Conservation (phyloP, 2,888 invertebrate genomes). For the Mythimna pallens region DNA sequence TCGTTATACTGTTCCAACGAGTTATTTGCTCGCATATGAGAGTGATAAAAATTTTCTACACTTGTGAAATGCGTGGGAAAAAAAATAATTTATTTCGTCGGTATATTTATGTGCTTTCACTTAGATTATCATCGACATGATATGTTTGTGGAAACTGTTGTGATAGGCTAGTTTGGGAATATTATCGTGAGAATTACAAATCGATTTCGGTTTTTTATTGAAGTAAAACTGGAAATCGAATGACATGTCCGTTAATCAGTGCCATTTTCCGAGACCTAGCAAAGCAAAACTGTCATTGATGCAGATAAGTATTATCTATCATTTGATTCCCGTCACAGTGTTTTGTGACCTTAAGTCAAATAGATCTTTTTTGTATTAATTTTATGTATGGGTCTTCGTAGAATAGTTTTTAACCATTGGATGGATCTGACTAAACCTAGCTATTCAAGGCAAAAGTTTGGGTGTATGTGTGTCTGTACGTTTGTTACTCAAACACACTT, state of each 20-base stretch:
- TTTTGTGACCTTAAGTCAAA: neutral
- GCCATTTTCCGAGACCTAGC: neutral
- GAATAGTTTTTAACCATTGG: neutral
- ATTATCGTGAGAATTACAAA: slow-evolving; percentile 2
- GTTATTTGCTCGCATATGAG: slow-evolving; percentile 17
- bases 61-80: slow-evolving; percentile 33
- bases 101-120: slow-evolving; percentile 42
- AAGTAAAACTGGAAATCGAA: neutral
- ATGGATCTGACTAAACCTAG: neutral
- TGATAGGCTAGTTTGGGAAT: neutral
- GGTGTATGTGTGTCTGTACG: too few species aligned
- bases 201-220: neutral
- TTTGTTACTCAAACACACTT: too few species aligned
- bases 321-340: too few species aligned
- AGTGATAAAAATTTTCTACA: slow-evolving; percentile 19
- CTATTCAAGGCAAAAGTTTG: neutral
- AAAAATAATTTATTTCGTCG: slow-evolving; percentile 13
- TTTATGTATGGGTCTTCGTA: neutral
- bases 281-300: neutral
- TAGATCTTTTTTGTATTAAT: neutral
- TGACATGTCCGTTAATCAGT: neutral
- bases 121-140: neutral
- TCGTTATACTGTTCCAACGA: slow-evolving; percentile 11
- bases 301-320: neutral
- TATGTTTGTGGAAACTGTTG: slow-evolving; percentile 19